These are phyloP conservation scores for Erithacus rubecula DNA, from an alignment of 2,797 vertebrate species.

Conservation along the genomic window DNA sequence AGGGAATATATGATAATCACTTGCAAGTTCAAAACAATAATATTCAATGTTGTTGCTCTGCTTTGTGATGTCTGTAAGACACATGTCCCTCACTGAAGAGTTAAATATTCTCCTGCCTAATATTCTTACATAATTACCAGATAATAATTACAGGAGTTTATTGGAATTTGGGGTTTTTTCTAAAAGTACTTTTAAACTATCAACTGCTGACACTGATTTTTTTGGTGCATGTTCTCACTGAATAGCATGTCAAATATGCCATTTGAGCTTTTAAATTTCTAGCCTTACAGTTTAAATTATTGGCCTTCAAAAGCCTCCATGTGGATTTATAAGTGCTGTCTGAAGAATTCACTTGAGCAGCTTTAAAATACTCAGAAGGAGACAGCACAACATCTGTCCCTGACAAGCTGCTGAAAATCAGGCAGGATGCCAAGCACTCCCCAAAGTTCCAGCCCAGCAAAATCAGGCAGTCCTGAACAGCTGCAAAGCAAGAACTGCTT, in stretches of 20 bases:
- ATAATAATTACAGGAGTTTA: neutral
- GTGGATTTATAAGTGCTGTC: slow-evolving; percentile 56
- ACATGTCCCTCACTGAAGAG: neutral
- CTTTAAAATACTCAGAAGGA: slow-evolving; percentile 49
- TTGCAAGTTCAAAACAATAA: neutral
- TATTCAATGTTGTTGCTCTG: neutral
- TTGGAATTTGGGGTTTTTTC: neutral
- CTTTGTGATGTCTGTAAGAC: neutral
- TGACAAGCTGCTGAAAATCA: slow-evolving; percentile 51
- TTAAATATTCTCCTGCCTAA: neutral
- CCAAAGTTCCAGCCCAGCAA: slow-evolving; percentile 26
- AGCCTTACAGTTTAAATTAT: slow-evolving; percentile 32
- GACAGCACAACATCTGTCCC: slow-evolving; percentile 61
- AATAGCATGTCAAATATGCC: neutral
- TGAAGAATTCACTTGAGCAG: slow-evolving; percentile 59
- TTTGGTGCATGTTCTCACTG: neutral
- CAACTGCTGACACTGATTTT: neutral
- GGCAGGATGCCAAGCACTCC: slow-evolving; percentile 56
- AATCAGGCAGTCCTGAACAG: slow-evolving; percentile 8
- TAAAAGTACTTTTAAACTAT: neutral
- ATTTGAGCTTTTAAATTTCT: neutral
- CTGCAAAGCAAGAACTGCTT: slow-evolving; percentile 31
- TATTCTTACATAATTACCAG: neutral
- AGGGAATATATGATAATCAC: neutral
- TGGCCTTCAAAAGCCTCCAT: slow-evolving; percentile 41